Conservation (phyloP, 2,113 vertebrate species). For the Emydocephalus ijimae region DNA sequence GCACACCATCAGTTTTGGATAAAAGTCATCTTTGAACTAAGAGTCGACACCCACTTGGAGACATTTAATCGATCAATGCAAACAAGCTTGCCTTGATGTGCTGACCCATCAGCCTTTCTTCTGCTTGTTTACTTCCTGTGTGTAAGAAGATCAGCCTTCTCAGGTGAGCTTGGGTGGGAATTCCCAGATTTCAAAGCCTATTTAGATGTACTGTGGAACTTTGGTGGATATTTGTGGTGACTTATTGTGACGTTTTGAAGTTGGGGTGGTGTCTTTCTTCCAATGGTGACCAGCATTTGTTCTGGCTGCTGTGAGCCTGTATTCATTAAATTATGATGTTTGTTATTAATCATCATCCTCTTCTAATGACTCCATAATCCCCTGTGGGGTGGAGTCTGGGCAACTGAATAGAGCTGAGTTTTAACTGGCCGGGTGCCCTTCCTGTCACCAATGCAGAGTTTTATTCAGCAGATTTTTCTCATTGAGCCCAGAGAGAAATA, state of each 20-base stretch:
- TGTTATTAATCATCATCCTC: not conserved
- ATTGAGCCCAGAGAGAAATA: too few species aligned
- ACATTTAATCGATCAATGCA: not conserved
- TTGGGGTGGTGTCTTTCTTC: not conserved
- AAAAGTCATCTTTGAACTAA: not conserved
- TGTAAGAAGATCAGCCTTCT: not conserved
- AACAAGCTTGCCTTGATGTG: not conserved
- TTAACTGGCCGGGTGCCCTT: too few species aligned
- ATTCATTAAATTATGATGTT: not conserved
- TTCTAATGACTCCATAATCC: too few species aligned
- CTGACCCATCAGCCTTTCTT: not conserved
- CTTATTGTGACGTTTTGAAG: not conserved
- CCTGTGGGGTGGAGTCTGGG: too few species aligned
- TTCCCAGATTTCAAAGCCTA: not conserved
- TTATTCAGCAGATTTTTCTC: too few species aligned
- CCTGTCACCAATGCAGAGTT: too few species aligned
- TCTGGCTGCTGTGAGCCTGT: not conserved
- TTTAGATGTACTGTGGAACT: too few species aligned
- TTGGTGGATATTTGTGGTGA: not conserved
- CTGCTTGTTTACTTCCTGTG: not conserved
- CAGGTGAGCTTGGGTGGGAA: not conserved
- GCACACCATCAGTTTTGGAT: not conserved
- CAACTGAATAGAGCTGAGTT: too few species aligned
- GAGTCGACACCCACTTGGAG: not conserved
- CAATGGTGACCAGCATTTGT: not conserved